These are phyloP conservation scores for Apodemia mormo DNA, from an alignment of 2,888 invertebrate genomes.

Conservation along the genomic window DNA sequence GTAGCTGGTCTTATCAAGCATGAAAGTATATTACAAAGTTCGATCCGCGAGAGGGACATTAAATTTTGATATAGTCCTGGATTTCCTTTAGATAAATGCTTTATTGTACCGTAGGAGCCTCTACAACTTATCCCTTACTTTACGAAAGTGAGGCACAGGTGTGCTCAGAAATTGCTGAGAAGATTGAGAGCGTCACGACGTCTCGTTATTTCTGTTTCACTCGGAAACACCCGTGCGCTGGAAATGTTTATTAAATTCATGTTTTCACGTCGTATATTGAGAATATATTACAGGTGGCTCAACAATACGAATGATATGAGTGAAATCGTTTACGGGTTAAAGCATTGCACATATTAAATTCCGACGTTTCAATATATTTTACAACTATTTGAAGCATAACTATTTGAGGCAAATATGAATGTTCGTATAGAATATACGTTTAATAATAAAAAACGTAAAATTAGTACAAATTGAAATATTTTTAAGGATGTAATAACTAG, in stretches of 20 bases:
- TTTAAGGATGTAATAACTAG: too few relatives aligned
- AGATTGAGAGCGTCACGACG: constrained; percentile 18
- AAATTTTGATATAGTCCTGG: constrained; percentile 4
- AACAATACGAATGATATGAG: constrained; percentile 7
- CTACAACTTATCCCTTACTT: constrained; percentile 13
- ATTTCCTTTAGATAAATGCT: constrained; percentile 20
- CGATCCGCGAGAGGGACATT: neutral
- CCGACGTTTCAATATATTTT: neutral
- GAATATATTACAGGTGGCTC: constrained; percentile 14
- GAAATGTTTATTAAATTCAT: constrained; percentile 14
- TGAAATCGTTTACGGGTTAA: constrained; percentile 5
- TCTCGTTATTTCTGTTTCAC: constrained; percentile 10
- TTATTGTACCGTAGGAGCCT: constrained; percentile 16
- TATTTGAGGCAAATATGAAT: too few relatives aligned
- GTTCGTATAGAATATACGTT: too few relatives aligned
- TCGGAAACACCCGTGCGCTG: constrained; percentile 13
- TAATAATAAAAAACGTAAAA: too few relatives aligned
- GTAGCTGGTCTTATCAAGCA: too few relatives aligned
- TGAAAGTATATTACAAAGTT: too few relatives aligned
- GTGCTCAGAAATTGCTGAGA: constrained; percentile 20
- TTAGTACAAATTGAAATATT: too few relatives aligned
- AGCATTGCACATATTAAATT: constrained; percentile 2
- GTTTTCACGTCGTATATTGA: constrained; percentile 11
- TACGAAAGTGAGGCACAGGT: constrained; percentile 19
- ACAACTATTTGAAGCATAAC: too few relatives aligned